A percentile compares a stretch with the other conserved stretches of the same genome.
These are phyloP conservation scores for Megatriorchis doriae DNA, from an alignment of 2,113 vertebrate genomes.

Conservation along the genomic window DNA sequence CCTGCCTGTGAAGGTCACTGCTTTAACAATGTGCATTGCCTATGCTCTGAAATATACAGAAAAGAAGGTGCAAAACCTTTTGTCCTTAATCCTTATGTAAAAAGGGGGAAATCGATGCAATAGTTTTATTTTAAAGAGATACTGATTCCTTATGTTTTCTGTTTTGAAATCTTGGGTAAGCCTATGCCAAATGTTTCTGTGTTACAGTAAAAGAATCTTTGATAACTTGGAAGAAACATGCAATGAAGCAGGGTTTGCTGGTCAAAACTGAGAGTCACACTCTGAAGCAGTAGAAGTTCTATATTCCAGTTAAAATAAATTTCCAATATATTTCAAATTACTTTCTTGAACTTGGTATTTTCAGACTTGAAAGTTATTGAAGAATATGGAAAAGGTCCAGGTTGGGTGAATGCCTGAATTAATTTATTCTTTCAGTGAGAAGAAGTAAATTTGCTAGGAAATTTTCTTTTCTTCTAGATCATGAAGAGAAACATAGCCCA, in stretches of 20 bases:
- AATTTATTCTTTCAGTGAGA: neutral
- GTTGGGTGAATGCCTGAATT: neutral
- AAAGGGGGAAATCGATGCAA: neutral
- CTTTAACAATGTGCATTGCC: neutral
- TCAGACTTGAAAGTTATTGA: neutral
- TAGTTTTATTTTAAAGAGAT: neutral
- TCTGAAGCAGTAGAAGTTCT: neutral
- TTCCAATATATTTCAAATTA: neutral
- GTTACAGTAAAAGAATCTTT: neutral
- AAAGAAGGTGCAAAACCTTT: neutral
- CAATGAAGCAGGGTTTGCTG: neutral
- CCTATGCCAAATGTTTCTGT: accelerated
- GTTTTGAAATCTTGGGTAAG: neutral
- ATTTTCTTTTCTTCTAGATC: neutral
- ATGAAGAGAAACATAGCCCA: neutral
- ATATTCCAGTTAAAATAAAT: neutral
- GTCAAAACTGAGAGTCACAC: neutral
- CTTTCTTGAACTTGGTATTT: neutral
- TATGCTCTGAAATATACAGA: neutral
- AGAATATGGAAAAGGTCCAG: neutral
- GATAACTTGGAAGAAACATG: neutral
- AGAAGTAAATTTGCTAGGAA: neutral
- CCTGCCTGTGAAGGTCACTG: neutral
- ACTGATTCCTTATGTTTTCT: neutral
- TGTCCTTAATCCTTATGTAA: neutral